Base-by-base conservation (phyloP, 1,140 invertebrate genomes). In the Caenorhabditis briggsae region DNA sequence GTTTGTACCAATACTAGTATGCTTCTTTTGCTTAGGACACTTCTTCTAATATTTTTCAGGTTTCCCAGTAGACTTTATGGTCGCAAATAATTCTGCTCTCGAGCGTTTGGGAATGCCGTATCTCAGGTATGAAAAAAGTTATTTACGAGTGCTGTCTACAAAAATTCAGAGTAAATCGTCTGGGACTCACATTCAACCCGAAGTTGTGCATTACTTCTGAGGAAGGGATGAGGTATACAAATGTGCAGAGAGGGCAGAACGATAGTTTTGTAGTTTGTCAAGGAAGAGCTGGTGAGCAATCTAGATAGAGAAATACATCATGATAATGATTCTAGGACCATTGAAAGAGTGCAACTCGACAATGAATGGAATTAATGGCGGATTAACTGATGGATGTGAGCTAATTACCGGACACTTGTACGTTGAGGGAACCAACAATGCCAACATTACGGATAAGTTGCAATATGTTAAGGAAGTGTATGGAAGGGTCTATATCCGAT, bases 381-480 rank as follows among this genome's bases (percentile, higher is more conserved):
- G 70, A 12, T 46, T 78, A 5, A 18, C 43, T 46, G 70, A 78
- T 23, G 70, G 33, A 12, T 78, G 70, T 23, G 70, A 78, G 46
- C 46, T 78, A 0, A 78, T 78, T 23, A 11, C 12, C 11, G 46
- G 70, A 23, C 50, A 78, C n/a, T 50, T 78, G n/a, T 78, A 78
- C 18, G 14, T 78, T 0, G 70, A 78, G 25, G 70, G 70, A 23
- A 23, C 70, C 43, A 78, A 23, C 70, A 78, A 78, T 14, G 14
- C 12, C 0, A 78, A 78, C 11, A 78, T 78, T 9, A 23, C 70
- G 0, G 46, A 23, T 7, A 78, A 78, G n/a, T 46, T 78, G 6
- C 70, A 78, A 43, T 78, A 78, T 50, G 70, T 78, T 18, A 78
- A 78, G n/a, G 70, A 78, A 50, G 70, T 78, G 46, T 78, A 78